Evolutionary conservation across 2,113 vertebrate genomes (phyloP), one percentile per base, ranked within the genome.

Genomic region (Oophaga pumilio): DNA sequence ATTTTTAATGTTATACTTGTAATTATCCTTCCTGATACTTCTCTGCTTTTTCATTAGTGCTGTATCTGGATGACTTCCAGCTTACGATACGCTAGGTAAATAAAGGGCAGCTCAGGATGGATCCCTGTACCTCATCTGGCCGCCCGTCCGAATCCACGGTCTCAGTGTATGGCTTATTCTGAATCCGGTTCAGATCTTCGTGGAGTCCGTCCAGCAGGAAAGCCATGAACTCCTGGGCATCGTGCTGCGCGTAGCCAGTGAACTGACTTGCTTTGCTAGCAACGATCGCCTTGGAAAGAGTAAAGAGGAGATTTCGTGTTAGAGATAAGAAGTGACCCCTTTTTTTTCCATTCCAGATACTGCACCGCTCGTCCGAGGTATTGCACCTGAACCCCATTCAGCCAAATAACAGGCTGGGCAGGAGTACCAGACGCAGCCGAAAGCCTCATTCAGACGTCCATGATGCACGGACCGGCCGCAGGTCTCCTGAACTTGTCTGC

Each of bases 181-280:
- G 98, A 90, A 99, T 99, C 79, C 98, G 96, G 91, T 99, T 99
- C 91, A 99, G 93, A 93, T 99, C 98, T 91, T 99, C 98, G 0
- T 99, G 98, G n/a, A 99, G 95, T 50, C 98, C 98, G 6, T 99
- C 98, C 9, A 99, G 92, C 79, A 99, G 90, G 91, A 99, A 99
- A 26, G 98, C 98, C 98, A 99, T 99, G 93, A 99, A 99, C 92
- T 99, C 98, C 93, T 99, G 98, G 81, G 98, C 98, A 33, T 99
- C 98, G 0, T 99, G 98, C 92, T 99, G 98, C 6, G 98, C 97
- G 0, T 99, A 99, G 77, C 98, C 98, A 60, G 98, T 99, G 91
- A 99, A 99, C 92, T 99, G 98, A 91, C 97, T 99, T 88, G 98
- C 98, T 91, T 99, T 99, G 91, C 97, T 99, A 1, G 98, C 98